phyloP scores from a whole-genome alignment of 1,140 invertebrate species.

The Halesus radiatus region DNA sequence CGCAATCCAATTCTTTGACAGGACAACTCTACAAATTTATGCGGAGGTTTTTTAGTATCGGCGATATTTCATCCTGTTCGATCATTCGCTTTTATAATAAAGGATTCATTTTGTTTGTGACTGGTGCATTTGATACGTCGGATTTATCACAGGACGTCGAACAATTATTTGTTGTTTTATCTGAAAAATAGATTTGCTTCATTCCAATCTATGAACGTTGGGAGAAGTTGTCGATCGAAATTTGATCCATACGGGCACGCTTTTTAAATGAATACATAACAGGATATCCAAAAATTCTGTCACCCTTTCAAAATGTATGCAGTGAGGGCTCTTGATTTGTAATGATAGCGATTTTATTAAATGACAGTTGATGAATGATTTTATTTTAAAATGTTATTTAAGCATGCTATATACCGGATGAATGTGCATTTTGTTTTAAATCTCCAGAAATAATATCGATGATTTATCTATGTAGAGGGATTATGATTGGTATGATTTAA shows the following conservation, averaged over 20 bases:
- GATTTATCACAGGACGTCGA: conserved; percentile 42
- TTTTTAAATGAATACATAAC: too few relatives aligned
- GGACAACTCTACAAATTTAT: not conserved
- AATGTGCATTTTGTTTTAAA: too few relatives aligned
- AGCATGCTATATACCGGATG: too few relatives aligned
- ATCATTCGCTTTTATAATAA: conserved; percentile 34
- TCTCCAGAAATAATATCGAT: too few relatives aligned
- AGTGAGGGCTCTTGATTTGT: too few relatives aligned
- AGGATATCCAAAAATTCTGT: too few relatives aligned
- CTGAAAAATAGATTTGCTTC: not conserved
- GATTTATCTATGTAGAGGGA: too few relatives aligned
- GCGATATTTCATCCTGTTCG: conserved; percentile 9
- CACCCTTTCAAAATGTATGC: too few relatives aligned
- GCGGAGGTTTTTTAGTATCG: not conserved
- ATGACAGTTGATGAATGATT: too few relatives aligned
- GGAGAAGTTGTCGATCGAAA: conserved; percentile 1
- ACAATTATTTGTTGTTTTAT: conserved; percentile 35
- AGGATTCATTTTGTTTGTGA: conserved; percentile 43
- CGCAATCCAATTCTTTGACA: not conserved
- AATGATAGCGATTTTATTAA: too few relatives aligned
- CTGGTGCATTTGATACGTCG: conserved; percentile 39
- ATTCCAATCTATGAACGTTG: not conserved
- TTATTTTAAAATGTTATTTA: too few relatives aligned
- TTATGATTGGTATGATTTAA: too few relatives aligned
- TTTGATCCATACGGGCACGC: not conserved